A percentile compares a stretch with the other conserved stretches of the same genome.
These are phyloP conservation scores for Phymorhynchus buccinoides DNA, from an alignment of 1,140 invertebrate species.

Conservation along the genomic window DNA sequence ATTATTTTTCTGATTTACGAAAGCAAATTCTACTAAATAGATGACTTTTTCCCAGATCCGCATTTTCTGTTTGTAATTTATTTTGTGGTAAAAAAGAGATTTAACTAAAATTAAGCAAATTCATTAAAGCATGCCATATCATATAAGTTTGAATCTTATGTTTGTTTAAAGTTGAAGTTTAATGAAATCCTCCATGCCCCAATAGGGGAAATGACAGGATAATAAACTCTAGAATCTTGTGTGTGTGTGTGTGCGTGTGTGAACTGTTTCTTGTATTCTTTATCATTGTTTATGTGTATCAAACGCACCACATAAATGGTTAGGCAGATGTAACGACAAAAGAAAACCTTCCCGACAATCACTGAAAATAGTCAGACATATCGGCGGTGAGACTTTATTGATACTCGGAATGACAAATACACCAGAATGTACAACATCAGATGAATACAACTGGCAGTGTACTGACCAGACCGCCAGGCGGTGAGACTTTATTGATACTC, in stretches of 20 bases:
- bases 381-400: constrained; percentile 25
- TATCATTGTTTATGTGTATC: background rate
- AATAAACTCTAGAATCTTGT: background rate
- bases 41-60: too few species aligned
- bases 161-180: too few species aligned
- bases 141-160: too few species aligned
- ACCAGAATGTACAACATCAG: constrained; percentile 21
- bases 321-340: background rate
- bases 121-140: too few species aligned
- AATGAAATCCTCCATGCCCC: too few species aligned
- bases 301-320: background rate
- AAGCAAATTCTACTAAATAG: too few species aligned
- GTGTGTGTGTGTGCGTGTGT: background rate
- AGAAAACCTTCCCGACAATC: background rate
- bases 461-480: too few species aligned
- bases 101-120: too few species aligned
- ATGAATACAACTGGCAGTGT: constrained; percentile 3
- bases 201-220: background rate
- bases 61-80: too few species aligned
- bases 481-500: constrained; percentile 4
- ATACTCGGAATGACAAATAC: background rate
- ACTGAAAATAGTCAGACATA: background rate
- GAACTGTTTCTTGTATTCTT: background rate
- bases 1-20: too few species aligned
- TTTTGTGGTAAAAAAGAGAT: too few species aligned